Evolutionary conservation across 2,797 vertebrate species (phyloP).

Genomic region (Microhierax caerulescens): DNA sequence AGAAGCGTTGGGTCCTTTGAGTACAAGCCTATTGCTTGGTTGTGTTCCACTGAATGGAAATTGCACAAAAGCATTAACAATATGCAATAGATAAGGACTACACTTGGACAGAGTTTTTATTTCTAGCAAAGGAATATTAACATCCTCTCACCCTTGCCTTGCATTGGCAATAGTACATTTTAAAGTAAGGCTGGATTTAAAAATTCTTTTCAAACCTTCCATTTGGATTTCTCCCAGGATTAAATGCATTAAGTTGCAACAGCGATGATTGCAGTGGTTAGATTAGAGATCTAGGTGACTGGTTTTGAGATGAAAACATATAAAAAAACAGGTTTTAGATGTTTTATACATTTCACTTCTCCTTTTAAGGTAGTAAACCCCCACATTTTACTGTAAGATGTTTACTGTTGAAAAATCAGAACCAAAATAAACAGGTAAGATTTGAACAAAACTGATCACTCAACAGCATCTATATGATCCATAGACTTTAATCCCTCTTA

Average conservation of each 20-base stretch:
- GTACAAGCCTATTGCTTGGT: neutral
- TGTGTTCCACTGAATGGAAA: neutral
- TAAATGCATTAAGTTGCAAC: neutral
- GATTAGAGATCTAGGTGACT: neutral
- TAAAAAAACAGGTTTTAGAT: neutral
- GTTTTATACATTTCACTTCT: constrained; percentile 27
- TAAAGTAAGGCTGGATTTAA: neutral
- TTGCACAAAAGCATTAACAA: neutral
- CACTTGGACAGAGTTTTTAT: neutral
- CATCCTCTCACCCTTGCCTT: neutral
- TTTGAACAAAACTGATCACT: constrained; percentile 47
- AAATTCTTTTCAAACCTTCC: neutral
- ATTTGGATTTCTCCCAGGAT: neutral
- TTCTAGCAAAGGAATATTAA: neutral
- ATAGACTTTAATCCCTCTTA: constrained; percentile 54
- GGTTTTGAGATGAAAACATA: neutral
- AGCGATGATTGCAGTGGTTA: neutral
- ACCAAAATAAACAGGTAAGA: constrained; percentile 52
- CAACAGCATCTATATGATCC: constrained; percentile 42
- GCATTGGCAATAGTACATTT: neutral
- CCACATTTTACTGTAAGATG: neutral
- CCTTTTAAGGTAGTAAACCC: constrained; percentile 17
- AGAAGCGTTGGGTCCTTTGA: neutral
- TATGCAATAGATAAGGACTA: neutral
- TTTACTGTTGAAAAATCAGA: constrained; percentile 19